phyloP scores from a whole-genome alignment of 2,113 vertebrate genomes.

The Cebidichthys violaceus region DNA sequence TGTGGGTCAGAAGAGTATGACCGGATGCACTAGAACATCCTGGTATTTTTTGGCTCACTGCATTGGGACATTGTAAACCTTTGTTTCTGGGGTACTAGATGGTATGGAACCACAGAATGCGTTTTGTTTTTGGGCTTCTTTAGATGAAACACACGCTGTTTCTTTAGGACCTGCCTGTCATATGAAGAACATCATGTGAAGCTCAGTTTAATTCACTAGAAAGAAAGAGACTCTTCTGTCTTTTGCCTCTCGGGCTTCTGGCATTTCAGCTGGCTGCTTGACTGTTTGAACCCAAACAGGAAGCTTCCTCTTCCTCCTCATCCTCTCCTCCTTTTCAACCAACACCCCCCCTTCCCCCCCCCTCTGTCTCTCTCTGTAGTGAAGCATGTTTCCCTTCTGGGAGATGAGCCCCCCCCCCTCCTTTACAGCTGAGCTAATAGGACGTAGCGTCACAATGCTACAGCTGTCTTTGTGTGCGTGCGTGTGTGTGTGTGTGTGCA shows the following conservation, averaged over 20 bases:
- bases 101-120: neutral
- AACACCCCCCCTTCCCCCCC: too few relatives aligned
- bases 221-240: neutral
- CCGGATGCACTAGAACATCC: too few relatives aligned
- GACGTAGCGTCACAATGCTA: constrained; percentile 26
- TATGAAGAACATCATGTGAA: neutral
- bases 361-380: neutral
- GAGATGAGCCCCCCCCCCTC: constrained; percentile 7
- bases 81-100: too few relatives aligned
- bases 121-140: neutral
- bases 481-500: neutral
- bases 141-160: neutral
- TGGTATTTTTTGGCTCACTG: too few relatives aligned
- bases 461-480: constrained; percentile 17
- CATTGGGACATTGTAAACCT: too few relatives aligned
- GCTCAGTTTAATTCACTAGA: neutral
- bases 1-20: too few relatives aligned
- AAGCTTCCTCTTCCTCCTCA: constrained; percentile 7
- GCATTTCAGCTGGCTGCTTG: constrained; percentile 27
- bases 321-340: neutral
- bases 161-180: too few relatives aligned
- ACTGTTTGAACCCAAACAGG: constrained; percentile 19
- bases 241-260: constrained; percentile 11
- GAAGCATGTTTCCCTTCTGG: constrained; percentile 19
- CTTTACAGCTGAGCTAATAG: constrained; percentile 46